These are phyloP conservation scores for Glyphotaelius pellucidus DNA, from an alignment of 2,888 invertebrate species.

Conservation along the genomic window DNA sequence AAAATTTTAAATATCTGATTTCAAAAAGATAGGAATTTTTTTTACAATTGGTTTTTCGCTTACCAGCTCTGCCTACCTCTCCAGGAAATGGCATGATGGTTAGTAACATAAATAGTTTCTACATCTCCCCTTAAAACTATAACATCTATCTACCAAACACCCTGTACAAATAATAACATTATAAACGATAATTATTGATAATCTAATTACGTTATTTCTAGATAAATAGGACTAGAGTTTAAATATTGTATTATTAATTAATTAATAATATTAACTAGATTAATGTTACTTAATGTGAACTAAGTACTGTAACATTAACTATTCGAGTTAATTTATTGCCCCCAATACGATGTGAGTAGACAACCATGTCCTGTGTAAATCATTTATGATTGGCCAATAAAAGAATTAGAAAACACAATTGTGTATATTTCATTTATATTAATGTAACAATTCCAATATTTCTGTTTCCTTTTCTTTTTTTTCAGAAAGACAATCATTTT, in stretches of 20 bases:
- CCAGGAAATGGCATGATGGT: too few relatives aligned
- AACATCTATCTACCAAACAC: neutral
- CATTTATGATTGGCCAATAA: conserved; percentile 47
- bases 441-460: neutral
- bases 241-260: neutral
- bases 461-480: neutral
- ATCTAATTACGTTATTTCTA: neutral
- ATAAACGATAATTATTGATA: neutral
- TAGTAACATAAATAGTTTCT: neutral
- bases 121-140: neutral
- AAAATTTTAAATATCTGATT: too few relatives aligned
- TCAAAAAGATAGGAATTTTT: too few relatives aligned
- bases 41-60: too few relatives aligned
- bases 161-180: neutral
- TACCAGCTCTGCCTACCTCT: too few relatives aligned
- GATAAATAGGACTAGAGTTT: neutral
- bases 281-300: neutral
- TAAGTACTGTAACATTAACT: neutral
- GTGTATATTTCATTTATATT: neutral
- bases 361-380: neutral
- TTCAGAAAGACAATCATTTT: neutral
- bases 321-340: neutral
- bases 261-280: neutral
- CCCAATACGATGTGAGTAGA: neutral
- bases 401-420: conserved; percentile 28